Percentiles rank a stretch among this genome's conserved stretches.
Evolutionary conservation across 2,113 vertebrate genomes (phyloP).

Genomic region (Fregetta grallaria): DNA sequence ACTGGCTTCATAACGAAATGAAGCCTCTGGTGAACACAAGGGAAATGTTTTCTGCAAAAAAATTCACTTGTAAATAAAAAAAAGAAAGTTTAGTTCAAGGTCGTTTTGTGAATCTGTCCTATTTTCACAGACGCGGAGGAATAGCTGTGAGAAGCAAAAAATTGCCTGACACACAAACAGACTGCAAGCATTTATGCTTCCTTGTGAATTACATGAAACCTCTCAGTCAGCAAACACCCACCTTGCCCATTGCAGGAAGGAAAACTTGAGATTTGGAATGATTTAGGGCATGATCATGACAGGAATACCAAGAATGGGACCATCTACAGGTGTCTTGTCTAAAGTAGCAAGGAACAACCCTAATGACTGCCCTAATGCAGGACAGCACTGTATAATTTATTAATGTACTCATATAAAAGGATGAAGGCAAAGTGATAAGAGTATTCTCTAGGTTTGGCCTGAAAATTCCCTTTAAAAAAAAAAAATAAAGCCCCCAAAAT

Average conservation of each 20-base stretch:
- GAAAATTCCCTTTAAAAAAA: background rate
- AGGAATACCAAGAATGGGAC: background rate
- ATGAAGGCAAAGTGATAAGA: background rate
- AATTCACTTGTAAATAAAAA: background rate
- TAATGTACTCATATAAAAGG: background rate
- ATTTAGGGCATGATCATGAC: background rate
- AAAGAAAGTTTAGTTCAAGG: background rate
- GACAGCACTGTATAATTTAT: background rate
- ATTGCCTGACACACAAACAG: background rate
- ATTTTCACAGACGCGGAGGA: background rate
- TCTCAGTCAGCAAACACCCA: background rate
- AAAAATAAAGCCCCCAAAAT: background rate
- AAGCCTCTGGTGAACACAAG: background rate
- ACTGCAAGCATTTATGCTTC: background rate
- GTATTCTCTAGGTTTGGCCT: background rate
- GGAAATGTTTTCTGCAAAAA: background rate
- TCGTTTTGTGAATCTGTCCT: background rate
- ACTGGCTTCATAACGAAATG: background rate
- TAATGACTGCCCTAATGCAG: background rate
- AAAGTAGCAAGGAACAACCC: background rate
- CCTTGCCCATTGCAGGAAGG: background rate
- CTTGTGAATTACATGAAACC: too few species aligned
- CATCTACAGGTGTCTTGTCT: fast-evolving
- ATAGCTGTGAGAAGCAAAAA: background rate
- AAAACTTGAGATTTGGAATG: background rate